These are phyloP conservation scores for Progne subis DNA, from an alignment of 2,113 vertebrate genomes.

Conservation along the genomic window DNA sequence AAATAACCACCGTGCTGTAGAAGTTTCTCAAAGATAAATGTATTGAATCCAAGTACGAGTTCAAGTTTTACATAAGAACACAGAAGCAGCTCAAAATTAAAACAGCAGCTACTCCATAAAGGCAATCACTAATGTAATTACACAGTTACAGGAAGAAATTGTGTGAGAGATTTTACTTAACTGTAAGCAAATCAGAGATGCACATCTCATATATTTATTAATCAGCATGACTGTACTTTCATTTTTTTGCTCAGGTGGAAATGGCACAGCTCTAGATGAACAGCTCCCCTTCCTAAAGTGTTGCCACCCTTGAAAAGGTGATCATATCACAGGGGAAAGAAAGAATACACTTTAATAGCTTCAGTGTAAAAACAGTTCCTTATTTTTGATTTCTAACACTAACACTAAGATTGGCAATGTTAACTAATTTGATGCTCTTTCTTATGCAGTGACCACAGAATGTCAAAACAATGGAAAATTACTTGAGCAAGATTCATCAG, in stretches of 20 bases:
- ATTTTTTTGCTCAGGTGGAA: neutral
- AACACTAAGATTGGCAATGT: neutral
- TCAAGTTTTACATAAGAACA: neutral
- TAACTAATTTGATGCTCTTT: neutral
- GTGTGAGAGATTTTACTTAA: neutral
- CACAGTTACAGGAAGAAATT: neutral
- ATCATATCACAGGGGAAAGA: neutral
- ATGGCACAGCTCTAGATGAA: neutral
- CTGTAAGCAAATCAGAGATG: neutral
- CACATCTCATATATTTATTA: neutral
- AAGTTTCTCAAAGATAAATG: neutral
- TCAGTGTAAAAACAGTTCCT: neutral
- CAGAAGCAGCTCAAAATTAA: neutral
- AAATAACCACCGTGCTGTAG: neutral
- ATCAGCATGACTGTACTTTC: neutral
- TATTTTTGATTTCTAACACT: neutral
- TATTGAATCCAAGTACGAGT: neutral
- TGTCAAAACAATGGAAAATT: neutral
- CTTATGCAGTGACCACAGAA: neutral
- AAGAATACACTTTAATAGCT: neutral
- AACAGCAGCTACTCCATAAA: neutral
- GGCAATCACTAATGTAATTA: neutral
- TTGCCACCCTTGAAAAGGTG: neutral
- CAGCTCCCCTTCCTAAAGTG: neutral
- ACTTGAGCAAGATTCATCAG: neutral